Base-by-base conservation (phyloP, 2,797 vertebrate genomes). In the Acrossocheilus fasciatus region DNA sequence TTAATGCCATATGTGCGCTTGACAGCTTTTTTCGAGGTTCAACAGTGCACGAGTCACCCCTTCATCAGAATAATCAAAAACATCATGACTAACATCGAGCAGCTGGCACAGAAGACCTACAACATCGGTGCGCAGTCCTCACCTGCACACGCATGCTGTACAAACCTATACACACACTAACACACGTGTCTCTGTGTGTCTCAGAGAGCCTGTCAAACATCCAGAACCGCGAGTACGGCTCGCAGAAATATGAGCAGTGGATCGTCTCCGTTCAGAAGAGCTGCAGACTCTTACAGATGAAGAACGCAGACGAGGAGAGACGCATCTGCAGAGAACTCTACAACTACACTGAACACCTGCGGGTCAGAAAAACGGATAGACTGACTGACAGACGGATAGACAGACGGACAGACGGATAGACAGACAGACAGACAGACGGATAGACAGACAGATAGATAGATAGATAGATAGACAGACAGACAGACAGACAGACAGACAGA, bases 231-330 rank as follows among this genome's bases (percentile, higher is more conserved):
- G 81, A 87, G 68, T 94, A 91, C 69, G 96, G 96, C 85, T 95
- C 95, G 41, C 95, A 96, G 88, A 94, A 89, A 45, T 97, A 96
- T 2, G 95, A 96, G 82, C 95, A 96, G 0, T 95, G 95, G 95
- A 95, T 96, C 4, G 81, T 95, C 52, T 74, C n/a, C 0, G 90
- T 95, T 45, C 96, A 97, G 90, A 95, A 95, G 87, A 92, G 86
- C 0, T 95, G 93, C 77, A 86, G 30, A 2, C 84, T 95, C 6
- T 89, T 96, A 50, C 88, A 89, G 62, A 77, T 96, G 87, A 45
- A 66, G 0, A 88, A 96, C 64, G 92, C 92, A 70, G 90, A 94
- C 1, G 86, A 95, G 84, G 96, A 96, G 82, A 95, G 93, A 70
- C 90, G 70, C n/a, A 87, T 96, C 73, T 97, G 96, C 84, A 93